Evolutionary conservation across 2,113 vertebrate species (phyloP), one percentile per base, ranked within the genome.

Genomic region (Silurus asotus): DNA sequence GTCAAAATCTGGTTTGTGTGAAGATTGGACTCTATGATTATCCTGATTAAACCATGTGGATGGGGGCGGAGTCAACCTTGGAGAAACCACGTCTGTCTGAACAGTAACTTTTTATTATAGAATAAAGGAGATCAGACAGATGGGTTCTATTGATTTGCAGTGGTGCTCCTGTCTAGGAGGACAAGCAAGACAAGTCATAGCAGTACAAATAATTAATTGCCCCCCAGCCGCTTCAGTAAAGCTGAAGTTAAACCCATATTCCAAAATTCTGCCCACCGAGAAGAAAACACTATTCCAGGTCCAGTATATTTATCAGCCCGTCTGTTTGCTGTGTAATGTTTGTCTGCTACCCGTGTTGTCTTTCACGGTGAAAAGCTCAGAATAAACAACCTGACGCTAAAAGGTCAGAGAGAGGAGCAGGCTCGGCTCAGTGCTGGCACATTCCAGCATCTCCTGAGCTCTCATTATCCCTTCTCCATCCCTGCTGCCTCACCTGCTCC

Each of bases 381-480:
- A 85, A 80, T 80, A 85, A 85, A 88, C 74, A 25, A 51, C 37
- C 56, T 37, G 72, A 85, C 80, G 55, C 72, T 84, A 74, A 81
- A 88, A 82, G 89, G 87, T 88, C 70, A 62, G 72, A 74, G n/a
- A 85, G 84, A 76, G 17, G 79, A 88, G 72, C 84, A 72, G 80
- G 64, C 74, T 51, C 20, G 75, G 74, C 64, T 81, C 82, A 87
- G 83, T 23, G 59, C 86, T 86, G 79, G 77, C 81, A 82, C 61
- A 82, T 83, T 53, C 79, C 45, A 48, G 55, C 55, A 64, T 82
- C 86, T 86, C 86, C 86, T 78, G 49, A 89, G 83, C 77, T 86
- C 86, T 90, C 84, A 89, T 90, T 90, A 89, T 88, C 84, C 69
- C 53, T 56, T 69, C 81, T 10, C 79, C 49, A 64, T 86, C 77